Conservation (phyloP, 35 echinoderm and acorn worm species). For the Apostichopus japonicus region DNA sequence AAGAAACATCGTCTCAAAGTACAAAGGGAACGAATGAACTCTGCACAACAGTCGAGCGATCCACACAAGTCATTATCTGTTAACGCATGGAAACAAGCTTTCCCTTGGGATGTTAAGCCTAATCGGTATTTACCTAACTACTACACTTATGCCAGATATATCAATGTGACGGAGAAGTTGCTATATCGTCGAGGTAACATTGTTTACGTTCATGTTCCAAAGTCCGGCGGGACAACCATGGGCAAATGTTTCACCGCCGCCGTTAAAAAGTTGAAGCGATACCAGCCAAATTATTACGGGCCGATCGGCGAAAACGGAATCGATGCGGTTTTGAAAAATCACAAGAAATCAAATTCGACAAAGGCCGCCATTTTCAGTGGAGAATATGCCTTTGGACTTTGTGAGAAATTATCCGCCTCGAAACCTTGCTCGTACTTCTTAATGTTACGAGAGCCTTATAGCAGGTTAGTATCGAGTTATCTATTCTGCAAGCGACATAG, state of each 20-base stretch:
- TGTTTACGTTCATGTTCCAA: conserved; percentile 83
- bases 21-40: background rate
- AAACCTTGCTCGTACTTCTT: conserved; percentile 91
- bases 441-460: conserved; percentile 83
- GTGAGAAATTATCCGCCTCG: conserved; percentile 53
- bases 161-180: background rate
- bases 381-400: conserved; percentile 86
- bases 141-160: background rate
- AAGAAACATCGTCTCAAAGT: background rate
- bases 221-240: conserved; percentile 82
- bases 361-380: conserved; percentile 69
- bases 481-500: conserved; percentile 69
- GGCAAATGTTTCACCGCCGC: conserved; percentile 63
- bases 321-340: background rate
- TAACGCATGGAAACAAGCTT: conserved; percentile 14
- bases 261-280: conserved; percentile 15
- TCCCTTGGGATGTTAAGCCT: conserved; percentile 34
- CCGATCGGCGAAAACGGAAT: conserved; percentile 58
- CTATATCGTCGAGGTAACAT: conserved; percentile 24
- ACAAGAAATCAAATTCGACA: conserved; percentile 16
- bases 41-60: background rate
- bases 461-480: conserved; percentile 78
- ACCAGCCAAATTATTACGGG: conserved; percentile 33
- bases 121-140: conserved; percentile 22
- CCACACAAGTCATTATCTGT: background rate